phyloP scores from a whole-genome alignment of 1,140 invertebrate genomes.

The Bombus superbus region DNA sequence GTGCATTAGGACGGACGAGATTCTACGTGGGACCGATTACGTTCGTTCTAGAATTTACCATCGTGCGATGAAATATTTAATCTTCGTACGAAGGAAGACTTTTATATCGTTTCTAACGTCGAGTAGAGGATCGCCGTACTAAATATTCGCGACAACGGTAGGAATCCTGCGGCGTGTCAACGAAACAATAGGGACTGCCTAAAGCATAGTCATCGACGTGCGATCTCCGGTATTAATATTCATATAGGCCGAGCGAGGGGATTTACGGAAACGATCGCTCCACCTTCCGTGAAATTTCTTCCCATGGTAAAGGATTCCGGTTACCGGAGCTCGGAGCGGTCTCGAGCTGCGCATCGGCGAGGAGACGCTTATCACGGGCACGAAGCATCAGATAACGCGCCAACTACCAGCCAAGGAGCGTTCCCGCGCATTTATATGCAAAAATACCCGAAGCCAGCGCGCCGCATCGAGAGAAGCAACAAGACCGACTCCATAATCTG shows the following conservation, averaged over 20 bases:
- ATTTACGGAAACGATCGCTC: constrained; percentile 1
- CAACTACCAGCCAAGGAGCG: constrained; percentile 5
- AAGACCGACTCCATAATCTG: constrained; percentile 15
- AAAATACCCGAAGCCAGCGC: constrained; percentile 17
- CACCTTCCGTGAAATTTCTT: constrained; percentile 24
- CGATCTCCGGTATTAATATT: constrained; percentile 4
- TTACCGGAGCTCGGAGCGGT: neutral
- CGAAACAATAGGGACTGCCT: neutral
- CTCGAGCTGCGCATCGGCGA: neutral
- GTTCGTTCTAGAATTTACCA: no score
- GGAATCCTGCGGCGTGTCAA: neutral
- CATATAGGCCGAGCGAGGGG: neutral
- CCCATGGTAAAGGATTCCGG: constrained; percentile 15
- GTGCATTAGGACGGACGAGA: no score
- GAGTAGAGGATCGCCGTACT: no score
- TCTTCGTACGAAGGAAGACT: no score
- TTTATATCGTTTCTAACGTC: no score
- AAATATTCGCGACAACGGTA: neutral
- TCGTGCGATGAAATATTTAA: fast-evolving
- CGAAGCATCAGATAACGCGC: constrained; percentile 48
- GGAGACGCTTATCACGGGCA: constrained; percentile 42
- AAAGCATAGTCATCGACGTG: neutral
- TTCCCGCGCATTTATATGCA: constrained; percentile 41
- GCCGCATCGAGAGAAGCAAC: neutral
- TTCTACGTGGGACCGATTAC: no score